Conservation (phyloP, 2,113 vertebrate genomes). For the Gnathonemus echidnorhynchus region DNA sequence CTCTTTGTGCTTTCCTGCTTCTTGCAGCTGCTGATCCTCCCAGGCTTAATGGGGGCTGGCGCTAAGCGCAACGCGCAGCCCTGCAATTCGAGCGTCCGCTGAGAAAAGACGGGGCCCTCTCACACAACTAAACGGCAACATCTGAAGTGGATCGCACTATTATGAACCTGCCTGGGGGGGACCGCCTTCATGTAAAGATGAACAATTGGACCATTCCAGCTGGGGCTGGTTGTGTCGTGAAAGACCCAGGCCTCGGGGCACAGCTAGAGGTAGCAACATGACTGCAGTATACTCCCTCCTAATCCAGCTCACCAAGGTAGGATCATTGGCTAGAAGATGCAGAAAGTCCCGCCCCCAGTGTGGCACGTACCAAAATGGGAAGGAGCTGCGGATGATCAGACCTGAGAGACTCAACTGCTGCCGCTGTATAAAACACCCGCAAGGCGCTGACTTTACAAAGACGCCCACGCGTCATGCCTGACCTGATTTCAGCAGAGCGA, state of each 20-base stretch:
- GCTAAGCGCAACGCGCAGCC: not conserved
- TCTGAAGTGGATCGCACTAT: slow-evolving; percentile 21
- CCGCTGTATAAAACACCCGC: not conserved
- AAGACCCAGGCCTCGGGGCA: slow-evolving; percentile 36
- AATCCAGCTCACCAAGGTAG: slow-evolving; percentile 18
- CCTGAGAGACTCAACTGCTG: not conserved
- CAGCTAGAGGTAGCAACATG: not conserved
- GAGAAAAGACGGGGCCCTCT: not conserved
- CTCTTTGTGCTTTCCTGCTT: not conserved
- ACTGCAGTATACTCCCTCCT: slow-evolving; percentile 16
- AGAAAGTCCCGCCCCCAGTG: not conserved
- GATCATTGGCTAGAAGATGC: not conserved
- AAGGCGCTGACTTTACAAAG: not conserved
- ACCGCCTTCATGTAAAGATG: not conserved
- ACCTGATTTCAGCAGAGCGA: not conserved
- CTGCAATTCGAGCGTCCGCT: not conserved
- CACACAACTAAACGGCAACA: slow-evolving; percentile 10
- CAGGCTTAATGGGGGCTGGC: not conserved
- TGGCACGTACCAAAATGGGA: not conserved
- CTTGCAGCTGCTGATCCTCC: not conserved
- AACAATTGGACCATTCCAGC: slow-evolving; percentile 42
- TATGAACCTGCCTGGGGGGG: not conserved
- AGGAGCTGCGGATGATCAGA: not conserved
- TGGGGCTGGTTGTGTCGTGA: slow-evolving; percentile 47
- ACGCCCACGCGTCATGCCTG: not conserved